Percentiles rank a stretch among this genome's conserved stretches.
phyloP scores from a whole-genome alignment of 2,113 vertebrate genomes.

The Vimba vimba region DNA sequence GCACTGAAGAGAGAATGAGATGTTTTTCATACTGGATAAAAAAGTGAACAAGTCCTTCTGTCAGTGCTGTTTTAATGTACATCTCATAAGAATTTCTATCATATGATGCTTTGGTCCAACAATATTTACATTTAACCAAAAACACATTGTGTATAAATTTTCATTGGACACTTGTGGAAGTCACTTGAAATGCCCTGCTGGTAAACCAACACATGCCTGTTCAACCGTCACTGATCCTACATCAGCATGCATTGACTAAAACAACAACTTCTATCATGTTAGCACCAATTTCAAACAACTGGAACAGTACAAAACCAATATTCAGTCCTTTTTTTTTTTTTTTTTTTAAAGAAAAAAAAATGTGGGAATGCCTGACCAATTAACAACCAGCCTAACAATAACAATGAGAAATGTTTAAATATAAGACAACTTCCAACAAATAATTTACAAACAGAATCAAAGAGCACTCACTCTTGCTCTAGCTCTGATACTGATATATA shows the following conservation, averaged over 20 bases:
- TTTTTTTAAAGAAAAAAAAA: constrained; percentile 9
- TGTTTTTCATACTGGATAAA: background rate
- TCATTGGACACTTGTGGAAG: background rate
- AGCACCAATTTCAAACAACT: constrained; percentile 51
- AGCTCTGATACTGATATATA: constrained; percentile 4
- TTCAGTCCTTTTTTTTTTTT: background rate
- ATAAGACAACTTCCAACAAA: constrained; percentile 21
- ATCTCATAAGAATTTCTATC: background rate
- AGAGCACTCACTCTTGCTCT: constrained; percentile 4
- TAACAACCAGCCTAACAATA: background rate
- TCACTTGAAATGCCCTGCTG: constrained; percentile 34
- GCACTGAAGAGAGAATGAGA: background rate
- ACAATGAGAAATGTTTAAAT: background rate
- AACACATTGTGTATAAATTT: constrained; percentile 18
- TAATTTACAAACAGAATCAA: background rate
- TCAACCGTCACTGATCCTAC: constrained; percentile 3
- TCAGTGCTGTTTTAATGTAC: constrained; percentile 34
- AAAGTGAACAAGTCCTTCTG: background rate
- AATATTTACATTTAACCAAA: constrained; percentile 22
- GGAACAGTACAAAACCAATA: background rate
- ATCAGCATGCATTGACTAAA: constrained; percentile 33
- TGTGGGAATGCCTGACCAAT: constrained; percentile 28
- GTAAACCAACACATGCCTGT: constrained; percentile 32
- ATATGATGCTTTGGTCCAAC: constrained; percentile 48
- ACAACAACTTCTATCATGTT: constrained; percentile 10